phyloP scores from a whole-genome alignment of 2,797 vertebrate genomes.

The Tadarida brasiliensis region DNA sequence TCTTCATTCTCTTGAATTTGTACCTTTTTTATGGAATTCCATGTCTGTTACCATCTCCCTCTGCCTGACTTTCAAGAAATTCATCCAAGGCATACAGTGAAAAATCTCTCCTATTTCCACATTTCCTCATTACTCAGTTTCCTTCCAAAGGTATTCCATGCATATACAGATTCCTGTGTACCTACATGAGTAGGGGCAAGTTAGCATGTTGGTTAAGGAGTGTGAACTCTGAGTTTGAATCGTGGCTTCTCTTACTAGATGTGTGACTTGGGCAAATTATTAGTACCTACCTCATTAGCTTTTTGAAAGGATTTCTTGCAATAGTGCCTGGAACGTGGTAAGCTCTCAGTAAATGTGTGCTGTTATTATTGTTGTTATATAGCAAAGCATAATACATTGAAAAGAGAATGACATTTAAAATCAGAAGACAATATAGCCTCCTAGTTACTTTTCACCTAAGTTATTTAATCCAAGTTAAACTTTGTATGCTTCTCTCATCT shows the following conservation, averaged over 20 bases:
- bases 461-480: constrained; percentile 42
- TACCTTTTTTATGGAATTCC: neutral
- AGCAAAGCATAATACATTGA: constrained; percentile 7
- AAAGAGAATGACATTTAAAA: constrained; percentile 43
- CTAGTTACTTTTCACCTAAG: neutral
- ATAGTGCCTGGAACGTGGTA: neutral
- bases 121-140: neutral
- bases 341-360: constrained; percentile 1
- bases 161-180: neutral
- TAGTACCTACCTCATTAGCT: neutral
- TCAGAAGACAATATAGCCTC: neutral
- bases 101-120: neutral
- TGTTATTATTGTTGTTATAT: neutral
- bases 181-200: neutral
- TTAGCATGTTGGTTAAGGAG: neutral
- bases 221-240: neutral
- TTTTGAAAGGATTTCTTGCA: constrained; percentile 5
- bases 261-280: neutral
- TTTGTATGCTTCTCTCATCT: neutral
- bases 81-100: neutral
- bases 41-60: neutral
- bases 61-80: neutral
- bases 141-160: neutral
- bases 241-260: constrained; percentile 24
- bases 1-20: neutral